Conservation (phyloP, 1,140 invertebrate genomes). For the Trichonephila clavata region DNA sequence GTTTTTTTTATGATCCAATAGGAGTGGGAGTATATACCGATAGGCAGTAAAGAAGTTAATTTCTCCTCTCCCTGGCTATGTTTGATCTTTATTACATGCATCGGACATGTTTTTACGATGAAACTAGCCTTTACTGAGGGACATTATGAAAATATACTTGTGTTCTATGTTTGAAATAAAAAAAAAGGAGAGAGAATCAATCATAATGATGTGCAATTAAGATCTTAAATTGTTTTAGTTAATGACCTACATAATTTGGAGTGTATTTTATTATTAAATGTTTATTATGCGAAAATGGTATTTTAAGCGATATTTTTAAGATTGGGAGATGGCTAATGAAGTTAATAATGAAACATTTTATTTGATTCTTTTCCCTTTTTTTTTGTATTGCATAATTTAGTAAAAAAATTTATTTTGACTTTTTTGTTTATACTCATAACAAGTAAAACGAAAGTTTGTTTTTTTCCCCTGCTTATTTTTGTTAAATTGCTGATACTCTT, state of each 20-base stretch:
- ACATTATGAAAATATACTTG: not conserved
- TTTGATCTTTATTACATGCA: slow-evolving; percentile 27
- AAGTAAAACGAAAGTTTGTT: too few relatives aligned
- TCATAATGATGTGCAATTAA: not conserved
- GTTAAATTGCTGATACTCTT: too few relatives aligned
- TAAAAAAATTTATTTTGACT: too few relatives aligned
- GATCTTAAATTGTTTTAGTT: not conserved
- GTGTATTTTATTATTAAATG: not conserved
- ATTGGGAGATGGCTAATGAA: not conserved
- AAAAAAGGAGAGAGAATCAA: not conserved
- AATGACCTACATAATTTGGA: not conserved
- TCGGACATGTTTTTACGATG: slow-evolving; percentile 7
- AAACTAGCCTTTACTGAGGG: not conserved
- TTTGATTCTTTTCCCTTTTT: too few relatives aligned
- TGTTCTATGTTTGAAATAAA: not conserved
- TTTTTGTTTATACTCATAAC: too few relatives aligned
- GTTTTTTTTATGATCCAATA: not conserved
- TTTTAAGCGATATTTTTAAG: not conserved
- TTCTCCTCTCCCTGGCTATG: not conserved
- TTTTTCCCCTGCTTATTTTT: too few relatives aligned
- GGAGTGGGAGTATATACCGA: not conserved
- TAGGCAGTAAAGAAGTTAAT: slow-evolving; percentile 9
- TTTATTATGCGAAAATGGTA: not conserved
- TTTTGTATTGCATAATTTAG: too few relatives aligned
- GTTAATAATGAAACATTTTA: not conserved